Evolutionary conservation across 1,140 invertebrate genomes (phyloP).

Genomic region (Platorchestia sp.): DNA sequence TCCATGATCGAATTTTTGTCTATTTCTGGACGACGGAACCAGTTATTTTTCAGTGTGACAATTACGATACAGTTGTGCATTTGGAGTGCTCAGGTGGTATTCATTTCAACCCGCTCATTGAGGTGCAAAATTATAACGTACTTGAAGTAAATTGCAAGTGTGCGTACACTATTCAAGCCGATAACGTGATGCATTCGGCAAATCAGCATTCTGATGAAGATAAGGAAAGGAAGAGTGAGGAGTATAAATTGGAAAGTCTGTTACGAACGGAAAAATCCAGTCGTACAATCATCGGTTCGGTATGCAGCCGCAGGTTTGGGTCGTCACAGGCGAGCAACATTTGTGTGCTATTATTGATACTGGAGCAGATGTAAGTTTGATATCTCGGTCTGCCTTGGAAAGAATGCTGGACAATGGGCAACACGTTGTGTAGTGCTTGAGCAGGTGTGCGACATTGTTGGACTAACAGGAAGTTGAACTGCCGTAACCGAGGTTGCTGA

Average conservation of each 20-base stretch:
- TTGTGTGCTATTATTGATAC: slow-evolving; percentile 7
- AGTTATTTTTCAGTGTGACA: not conserved
- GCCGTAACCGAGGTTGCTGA: not conserved
- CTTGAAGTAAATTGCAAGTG: not conserved
- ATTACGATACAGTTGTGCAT: not conserved
- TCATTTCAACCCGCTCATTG: slow-evolving; percentile 15
- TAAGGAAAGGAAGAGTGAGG: not conserved
- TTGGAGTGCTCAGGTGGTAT: slow-evolving; percentile 9
- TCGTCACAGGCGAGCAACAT: not conserved
- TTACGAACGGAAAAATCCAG: not conserved
- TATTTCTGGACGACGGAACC: not conserved
- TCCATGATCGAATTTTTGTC: not conserved
- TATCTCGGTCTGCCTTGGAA: not conserved
- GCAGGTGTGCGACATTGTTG: not conserved
- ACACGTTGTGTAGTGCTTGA: not conserved
- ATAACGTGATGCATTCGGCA: not conserved
- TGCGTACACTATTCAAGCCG: not conserved
- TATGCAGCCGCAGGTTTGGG: not conserved
- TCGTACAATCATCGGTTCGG: not conserved
- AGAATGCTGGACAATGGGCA: not conserved
- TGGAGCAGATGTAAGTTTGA: not conserved
- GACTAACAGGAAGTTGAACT: not conserved
- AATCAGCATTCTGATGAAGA: not conserved
- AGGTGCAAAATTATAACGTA: not conserved
- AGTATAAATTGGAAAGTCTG: not conserved